Percentiles rank a stretch among this genome's conserved stretches.
phyloP scores from a whole-genome alignment of 2,797 vertebrate genomes.

The Mus caroli region DNA sequence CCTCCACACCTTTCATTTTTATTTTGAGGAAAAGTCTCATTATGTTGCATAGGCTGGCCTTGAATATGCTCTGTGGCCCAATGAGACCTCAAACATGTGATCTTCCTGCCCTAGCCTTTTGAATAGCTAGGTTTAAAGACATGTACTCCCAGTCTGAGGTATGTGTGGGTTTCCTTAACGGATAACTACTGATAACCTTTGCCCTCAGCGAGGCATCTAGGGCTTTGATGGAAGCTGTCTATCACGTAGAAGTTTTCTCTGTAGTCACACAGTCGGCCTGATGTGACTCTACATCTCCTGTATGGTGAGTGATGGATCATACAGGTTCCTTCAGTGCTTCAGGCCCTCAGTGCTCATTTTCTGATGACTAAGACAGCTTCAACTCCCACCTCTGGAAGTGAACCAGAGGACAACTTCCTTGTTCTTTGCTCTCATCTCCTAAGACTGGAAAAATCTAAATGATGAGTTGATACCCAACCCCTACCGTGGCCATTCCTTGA shows the following conservation, averaged over 20 bases:
- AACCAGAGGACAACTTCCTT: not conserved
- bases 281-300: not conserved
- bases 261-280: not conserved
- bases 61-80: not conserved
- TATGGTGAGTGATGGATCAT: not conserved
- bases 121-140: not conserved
- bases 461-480: not conserved
- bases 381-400: not conserved
- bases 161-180: not conserved
- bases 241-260: not conserved
- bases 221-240: not conserved
- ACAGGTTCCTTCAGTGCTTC: not conserved
- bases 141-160: no score
- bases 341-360: not conserved
- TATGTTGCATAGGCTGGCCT: not conserved
- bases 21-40: not conserved
- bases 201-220: not conserved
- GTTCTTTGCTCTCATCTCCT: slow-evolving; percentile 11
- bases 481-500: not conserved
- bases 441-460: not conserved
- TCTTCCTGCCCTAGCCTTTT: not conserved
- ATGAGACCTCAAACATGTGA: not conserved
- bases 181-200: not conserved
- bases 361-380: not conserved
- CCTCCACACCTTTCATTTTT: not conserved